A percentile compares a stretch with the other conserved stretches of the same genome.
Conservation (phyloP, 2,888 invertebrate species). For the Mechanitis mazaeus region DNA sequence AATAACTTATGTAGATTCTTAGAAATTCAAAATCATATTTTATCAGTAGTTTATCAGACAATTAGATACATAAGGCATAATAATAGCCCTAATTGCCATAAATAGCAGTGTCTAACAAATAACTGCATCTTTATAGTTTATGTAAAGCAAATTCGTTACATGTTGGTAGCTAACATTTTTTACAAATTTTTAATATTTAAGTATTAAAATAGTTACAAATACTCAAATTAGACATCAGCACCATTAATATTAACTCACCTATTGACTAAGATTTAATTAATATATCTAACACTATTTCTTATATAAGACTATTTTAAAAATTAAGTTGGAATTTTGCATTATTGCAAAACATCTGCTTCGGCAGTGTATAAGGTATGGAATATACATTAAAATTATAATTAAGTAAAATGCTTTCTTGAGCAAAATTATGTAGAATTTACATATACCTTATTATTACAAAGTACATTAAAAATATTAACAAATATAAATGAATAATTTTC, state of each 20-base stretch:
- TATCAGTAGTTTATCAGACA: too few species aligned
- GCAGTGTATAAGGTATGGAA: background rate
- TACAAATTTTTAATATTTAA: constrained; percentile 6
- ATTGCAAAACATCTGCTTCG: background rate
- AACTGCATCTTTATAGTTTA: background rate
- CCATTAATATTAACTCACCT: constrained; percentile 13
- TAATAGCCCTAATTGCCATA: too few species aligned
- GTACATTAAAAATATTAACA: constrained; percentile 13
- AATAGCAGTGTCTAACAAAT: constrained; percentile 9
- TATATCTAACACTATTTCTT: background rate
- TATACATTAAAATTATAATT: constrained; percentile 17
- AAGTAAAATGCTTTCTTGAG: constrained; percentile 37
- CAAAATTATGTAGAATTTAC: constrained; percentile 30
- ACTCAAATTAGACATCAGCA: constrained; percentile 18
- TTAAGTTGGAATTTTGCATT: background rate
- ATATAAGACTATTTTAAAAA: background rate
- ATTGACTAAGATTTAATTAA: constrained; percentile 13
- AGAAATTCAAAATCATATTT: too few species aligned
- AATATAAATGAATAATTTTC: constrained; percentile 11
- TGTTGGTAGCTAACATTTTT: background rate
- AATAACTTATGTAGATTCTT: too few species aligned
- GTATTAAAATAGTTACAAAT: background rate
- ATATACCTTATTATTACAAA: constrained; percentile 17
- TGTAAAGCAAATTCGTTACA: background rate
- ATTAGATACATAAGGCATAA: too few species aligned